These are phyloP conservation scores for Micoletzkya japonica DNA, from an alignment of 2,888 invertebrate species.

Conservation along the genomic window DNA sequence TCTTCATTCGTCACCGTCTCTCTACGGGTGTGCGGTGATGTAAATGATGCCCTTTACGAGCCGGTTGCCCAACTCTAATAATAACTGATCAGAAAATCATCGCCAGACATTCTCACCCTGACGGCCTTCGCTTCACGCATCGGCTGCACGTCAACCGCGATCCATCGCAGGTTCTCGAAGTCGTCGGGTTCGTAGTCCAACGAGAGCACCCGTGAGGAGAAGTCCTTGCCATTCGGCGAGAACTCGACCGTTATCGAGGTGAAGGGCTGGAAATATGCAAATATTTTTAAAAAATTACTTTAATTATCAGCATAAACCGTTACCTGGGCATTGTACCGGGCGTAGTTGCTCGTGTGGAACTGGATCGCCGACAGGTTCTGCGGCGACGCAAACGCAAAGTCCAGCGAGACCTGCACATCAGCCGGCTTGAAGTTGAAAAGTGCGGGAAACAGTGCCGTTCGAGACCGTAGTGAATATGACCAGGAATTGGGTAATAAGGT, in stretches of 20 bases:
- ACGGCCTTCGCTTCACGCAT: conserved; percentile 80
- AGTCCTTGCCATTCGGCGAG: conserved; percentile 39
- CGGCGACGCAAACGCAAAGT: conserved; percentile 83
- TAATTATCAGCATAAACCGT: not conserved
- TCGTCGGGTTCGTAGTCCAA: conserved; percentile 45
- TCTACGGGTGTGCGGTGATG: too few relatives aligned
- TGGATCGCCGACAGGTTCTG: conserved; percentile 83
- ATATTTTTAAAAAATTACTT: not conserved
- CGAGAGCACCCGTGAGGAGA: conserved; percentile 38
- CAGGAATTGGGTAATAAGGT: not conserved
- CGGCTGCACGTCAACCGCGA: conserved; percentile 80
- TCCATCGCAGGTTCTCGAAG: conserved; percentile 73
- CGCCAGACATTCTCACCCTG: conserved; percentile 70
- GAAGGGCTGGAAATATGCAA: conserved; percentile 32
- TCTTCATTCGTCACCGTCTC: too few relatives aligned
- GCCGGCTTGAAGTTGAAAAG: not conserved
- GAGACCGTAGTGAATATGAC: not conserved
- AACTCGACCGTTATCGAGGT: conserved; percentile 36
- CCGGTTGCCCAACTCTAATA: too few relatives aligned
- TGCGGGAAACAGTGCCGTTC: not conserved
- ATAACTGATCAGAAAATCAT: too few relatives aligned
- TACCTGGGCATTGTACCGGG: conserved; percentile 36
- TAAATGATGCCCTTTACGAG: too few relatives aligned
- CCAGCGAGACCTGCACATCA: conserved; percentile 71
- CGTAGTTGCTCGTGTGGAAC: conserved; percentile 79